Evolutionary conservation across 2,113 vertebrate genomes (phyloP), one percentile per base, ranked within the genome.

Genomic region (Notarius quadriscutis): DNA sequence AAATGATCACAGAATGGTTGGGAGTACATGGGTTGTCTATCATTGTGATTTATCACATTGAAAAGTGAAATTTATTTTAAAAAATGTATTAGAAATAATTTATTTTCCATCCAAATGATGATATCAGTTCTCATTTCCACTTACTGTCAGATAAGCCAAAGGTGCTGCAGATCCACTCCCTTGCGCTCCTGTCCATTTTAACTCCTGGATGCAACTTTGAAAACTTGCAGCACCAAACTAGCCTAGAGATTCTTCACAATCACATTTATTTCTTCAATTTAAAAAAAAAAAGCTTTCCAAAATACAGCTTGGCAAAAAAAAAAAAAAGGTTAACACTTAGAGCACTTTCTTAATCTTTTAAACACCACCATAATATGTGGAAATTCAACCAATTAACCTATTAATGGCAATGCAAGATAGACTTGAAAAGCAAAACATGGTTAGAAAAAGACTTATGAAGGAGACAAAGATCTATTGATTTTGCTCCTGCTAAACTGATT

Each of bases 401-500:
- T 74, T 18, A 18, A 74, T 51, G 22, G 10, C 74, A 77, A 25
- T 77, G 4, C 48, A 77, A 12, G 74, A 77, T 58, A 25, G 62
- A 63, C 12, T 77, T 22, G 41, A 65, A 78, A 51, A 81, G 20
- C 81, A 74, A 88, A 86, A 89, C 69, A 87, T 62, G 87, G 10
- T 5, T 25, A 75, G 18, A 51, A 90, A 83, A 82, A 62, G 53
- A 84, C 69, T 58, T 81, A 51, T 25, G 27, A 5, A 75, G 74
- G 83, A 84, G 50, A n/a, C 71, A 22, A 48, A 51, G 25, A 62
- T 83, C 34, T 88, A 83, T 74, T 81, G 87, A 87, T 87, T 75
- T 51, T 27, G 85, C 53, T 81, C 58, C 77, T 81, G 78, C 50
- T 81, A 89, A 89, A 85, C 88, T 48, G 84, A 86, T 89, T 90